phyloP scores from a whole-genome alignment of 2,113 vertebrate species.

The Burhinus bistriatus region DNA sequence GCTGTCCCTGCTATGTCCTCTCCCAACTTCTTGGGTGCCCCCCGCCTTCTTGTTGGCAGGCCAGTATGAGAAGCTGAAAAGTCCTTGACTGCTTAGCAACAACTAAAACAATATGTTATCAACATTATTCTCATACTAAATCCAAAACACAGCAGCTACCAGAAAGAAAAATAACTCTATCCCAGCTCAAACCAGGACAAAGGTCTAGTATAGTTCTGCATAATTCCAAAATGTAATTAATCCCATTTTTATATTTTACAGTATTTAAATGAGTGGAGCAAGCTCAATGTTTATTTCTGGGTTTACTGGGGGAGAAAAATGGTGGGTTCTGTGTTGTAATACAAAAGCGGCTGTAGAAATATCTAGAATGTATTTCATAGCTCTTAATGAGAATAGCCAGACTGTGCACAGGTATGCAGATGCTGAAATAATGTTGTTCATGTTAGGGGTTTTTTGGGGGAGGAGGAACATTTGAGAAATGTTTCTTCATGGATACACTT shows the following conservation, averaged over 20 bases:
- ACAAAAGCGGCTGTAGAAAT: neutral
- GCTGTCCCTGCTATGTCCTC: neutral
- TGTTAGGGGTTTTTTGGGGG: fast-evolving
- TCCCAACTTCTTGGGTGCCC: neutral
- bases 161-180: neutral
- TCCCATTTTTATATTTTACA: neutral
- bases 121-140: neutral
- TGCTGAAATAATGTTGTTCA: neutral
- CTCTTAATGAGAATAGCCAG: neutral
- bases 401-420: neutral
- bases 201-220: neutral
- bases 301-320: neutral
- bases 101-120: neutral
- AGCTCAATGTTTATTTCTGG: neutral
- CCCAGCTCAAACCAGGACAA: neutral
- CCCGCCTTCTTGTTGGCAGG: neutral
- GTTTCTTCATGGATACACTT: neutral
- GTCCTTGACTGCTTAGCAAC: neutral
- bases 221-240: neutral
- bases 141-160: neutral
- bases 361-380: neutral
- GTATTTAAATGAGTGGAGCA: neutral
- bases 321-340: neutral
- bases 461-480: neutral
- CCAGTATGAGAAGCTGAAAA: neutral